Conservation (phyloP, 2,797 vertebrate genomes). For the Miichthys miiuy region DNA sequence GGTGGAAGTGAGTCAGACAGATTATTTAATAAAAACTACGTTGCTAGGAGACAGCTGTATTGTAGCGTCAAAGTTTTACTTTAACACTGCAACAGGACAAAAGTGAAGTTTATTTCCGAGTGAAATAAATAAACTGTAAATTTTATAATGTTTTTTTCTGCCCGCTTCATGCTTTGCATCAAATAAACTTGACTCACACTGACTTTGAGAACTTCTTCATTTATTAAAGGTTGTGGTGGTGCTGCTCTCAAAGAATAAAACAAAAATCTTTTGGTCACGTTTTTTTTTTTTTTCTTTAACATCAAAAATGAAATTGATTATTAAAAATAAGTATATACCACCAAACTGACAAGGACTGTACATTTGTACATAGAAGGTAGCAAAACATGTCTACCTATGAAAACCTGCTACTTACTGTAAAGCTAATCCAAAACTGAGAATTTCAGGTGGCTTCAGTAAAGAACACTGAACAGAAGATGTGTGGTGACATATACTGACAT, state of each 20-base stretch:
- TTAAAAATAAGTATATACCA: slow-evolving; percentile 47
- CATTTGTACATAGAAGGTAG: slow-evolving; percentile 75
- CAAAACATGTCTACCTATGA: slow-evolving; percentile 19
- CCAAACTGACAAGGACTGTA: slow-evolving; percentile 71
- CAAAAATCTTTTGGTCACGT: slow-evolving; percentile 25
- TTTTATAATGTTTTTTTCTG: no score
- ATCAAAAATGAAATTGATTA: slow-evolving; percentile 35
- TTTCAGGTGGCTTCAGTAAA: slow-evolving; percentile 9
- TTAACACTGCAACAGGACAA: not conserved
- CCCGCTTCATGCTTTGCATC: not conserved
- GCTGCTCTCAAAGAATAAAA: slow-evolving; percentile 57
- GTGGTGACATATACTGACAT: slow-evolving; percentile 12
- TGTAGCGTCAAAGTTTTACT: not conserved
- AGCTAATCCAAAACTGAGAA: slow-evolving; percentile 24
- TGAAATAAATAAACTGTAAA: not conserved
- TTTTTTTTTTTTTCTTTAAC: slow-evolving; percentile 18
- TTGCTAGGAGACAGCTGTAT: slow-evolving; percentile 16
- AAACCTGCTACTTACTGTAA: not conserved
- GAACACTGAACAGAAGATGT: slow-evolving; percentile 18
- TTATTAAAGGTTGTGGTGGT: slow-evolving; percentile 65
- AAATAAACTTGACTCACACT: slow-evolving; percentile 48
- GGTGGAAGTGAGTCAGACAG: slow-evolving; percentile 6
- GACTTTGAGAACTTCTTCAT: slow-evolving; percentile 73
- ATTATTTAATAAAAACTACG: not conserved
- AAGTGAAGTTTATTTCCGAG: no score